phyloP scores from a whole-genome alignment of 2,888 invertebrate species.

The Drosophila monieri region DNA sequence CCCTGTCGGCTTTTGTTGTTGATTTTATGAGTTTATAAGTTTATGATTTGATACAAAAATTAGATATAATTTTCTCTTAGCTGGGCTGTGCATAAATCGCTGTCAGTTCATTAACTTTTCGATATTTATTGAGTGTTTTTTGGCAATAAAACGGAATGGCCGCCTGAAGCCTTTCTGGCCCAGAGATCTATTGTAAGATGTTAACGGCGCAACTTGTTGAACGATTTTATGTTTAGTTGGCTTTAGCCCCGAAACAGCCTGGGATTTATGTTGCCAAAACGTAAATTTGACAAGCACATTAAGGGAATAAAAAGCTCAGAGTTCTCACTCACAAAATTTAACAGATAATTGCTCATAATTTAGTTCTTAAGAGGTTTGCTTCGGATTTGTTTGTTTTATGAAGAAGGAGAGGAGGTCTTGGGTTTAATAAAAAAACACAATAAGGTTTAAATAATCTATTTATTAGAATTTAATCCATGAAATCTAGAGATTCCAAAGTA shows the following conservation, averaged over 20 bases:
- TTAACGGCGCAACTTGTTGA: constrained; percentile 17
- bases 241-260: background rate
- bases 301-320: background rate
- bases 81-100: constrained; percentile 60
- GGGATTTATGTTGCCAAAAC: background rate
- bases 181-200: constrained; percentile 32
- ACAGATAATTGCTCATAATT: background rate
- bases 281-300: background rate
- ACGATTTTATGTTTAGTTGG: constrained; percentile 1
- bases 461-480: too few relatives aligned
- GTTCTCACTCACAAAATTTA: background rate
- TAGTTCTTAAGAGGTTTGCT: background rate
- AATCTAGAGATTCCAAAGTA: too few relatives aligned
- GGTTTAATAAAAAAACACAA: too few relatives aligned
- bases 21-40: constrained; percentile 67
- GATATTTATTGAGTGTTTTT: constrained; percentile 62
- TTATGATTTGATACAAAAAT: constrained; percentile 69
- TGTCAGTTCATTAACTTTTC: constrained; percentile 66
- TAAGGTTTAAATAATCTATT: too few relatives aligned
- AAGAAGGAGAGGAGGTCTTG: background rate
- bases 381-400: too few relatives aligned
- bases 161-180: constrained; percentile 16
- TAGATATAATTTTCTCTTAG: constrained; percentile 38
- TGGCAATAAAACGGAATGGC: constrained; percentile 25
- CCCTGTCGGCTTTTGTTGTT: constrained; percentile 30